Percentiles rank a stretch among this genome's conserved stretches.
phyloP scores from a whole-genome alignment of 2,888 invertebrate species.

The Drosophila infuscata region DNA sequence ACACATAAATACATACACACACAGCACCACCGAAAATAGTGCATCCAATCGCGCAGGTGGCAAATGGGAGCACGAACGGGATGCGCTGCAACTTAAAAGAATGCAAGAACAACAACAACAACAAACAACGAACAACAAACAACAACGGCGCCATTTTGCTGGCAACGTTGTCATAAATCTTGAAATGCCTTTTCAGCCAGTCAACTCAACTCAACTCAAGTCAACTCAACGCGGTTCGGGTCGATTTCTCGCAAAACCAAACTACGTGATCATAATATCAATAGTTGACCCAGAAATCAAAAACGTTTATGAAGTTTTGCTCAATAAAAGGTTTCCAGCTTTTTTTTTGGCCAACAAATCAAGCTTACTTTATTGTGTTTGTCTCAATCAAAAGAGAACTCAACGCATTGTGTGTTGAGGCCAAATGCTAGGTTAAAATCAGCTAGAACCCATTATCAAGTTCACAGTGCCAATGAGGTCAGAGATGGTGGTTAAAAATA shows the following conservation, averaged over 20 bases:
- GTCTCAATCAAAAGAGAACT: slow-evolving; percentile 29
- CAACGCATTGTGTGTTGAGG: slow-evolving; percentile 37
- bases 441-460: slow-evolving; percentile 10
- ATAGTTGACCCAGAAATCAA: slow-evolving; percentile 75
- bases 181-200: slow-evolving; percentile 55
- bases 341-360: slow-evolving; percentile 27
- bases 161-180: slow-evolving; percentile 62
- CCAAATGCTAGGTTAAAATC: slow-evolving; percentile 19
- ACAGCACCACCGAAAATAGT: slow-evolving; percentile 65
- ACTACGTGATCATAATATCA: slow-evolving; percentile 80
- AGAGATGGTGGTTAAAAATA: slow-evolving; percentile 10
- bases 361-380: slow-evolving; percentile 33
- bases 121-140: slow-evolving; percentile 34
- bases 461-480: slow-evolving; percentile 33
- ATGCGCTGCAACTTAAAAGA: slow-evolving; percentile 54
- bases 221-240: slow-evolving; percentile 22
- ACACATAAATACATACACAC: slow-evolving; percentile 7
- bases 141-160: slow-evolving; percentile 57
- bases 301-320: slow-evolving; percentile 29
- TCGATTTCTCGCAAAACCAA: slow-evolving; percentile 73
- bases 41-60: slow-evolving; percentile 75
- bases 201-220: not conserved
- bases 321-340: slow-evolving; percentile 36
- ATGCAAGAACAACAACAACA: slow-evolving; percentile 57
- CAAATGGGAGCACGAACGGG: slow-evolving; percentile 74